Percentiles rank a stretch among this genome's conserved stretches.
Evolutionary conservation across 2,113 vertebrate species (phyloP).

Genomic region (Alexandromys fortis): DNA sequence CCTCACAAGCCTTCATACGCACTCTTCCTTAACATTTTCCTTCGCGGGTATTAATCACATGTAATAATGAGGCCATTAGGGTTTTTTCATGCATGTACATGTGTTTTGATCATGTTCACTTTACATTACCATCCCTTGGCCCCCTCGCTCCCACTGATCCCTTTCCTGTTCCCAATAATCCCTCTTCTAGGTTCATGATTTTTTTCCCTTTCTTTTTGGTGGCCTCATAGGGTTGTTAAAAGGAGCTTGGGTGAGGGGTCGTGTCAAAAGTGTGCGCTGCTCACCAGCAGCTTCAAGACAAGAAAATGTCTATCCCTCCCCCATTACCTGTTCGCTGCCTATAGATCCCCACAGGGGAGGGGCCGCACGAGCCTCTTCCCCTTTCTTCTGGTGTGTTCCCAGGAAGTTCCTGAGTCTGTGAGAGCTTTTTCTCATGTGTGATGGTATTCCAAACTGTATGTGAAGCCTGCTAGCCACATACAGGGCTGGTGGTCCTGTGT

Average conservation of each 20-base stretch:
- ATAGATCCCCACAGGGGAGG: not conserved
- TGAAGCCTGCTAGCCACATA: rapidly evolving
- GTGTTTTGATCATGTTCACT: not conserved
- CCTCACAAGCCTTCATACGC: not conserved
- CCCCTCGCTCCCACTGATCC: not conserved
- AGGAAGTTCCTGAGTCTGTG: not conserved
- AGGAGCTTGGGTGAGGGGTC: not conserved
- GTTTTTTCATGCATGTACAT: not conserved
- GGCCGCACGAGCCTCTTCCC: not conserved
- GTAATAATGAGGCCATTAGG: not conserved
- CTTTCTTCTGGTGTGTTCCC: not conserved
- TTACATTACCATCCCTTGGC: too few species aligned
- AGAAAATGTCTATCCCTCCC: not conserved
- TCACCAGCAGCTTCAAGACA: not conserved
- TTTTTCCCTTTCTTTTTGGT: not conserved
- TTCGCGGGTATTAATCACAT: not conserved
- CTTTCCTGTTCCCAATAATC: not conserved
- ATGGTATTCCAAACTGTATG: rapidly evolving
- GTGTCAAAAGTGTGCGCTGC: too few species aligned
- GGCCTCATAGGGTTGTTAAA: not conserved
- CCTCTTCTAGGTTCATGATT: not conserved
- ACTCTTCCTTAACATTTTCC: not conserved
- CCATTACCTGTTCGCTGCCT: not conserved
- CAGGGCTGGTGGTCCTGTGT: rapidly evolving
- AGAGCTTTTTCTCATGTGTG: not conserved